Evolutionary conservation across 92 coral and sea anemone genomes (phyloP).

Genomic region (Pocillopora grandis): DNA sequence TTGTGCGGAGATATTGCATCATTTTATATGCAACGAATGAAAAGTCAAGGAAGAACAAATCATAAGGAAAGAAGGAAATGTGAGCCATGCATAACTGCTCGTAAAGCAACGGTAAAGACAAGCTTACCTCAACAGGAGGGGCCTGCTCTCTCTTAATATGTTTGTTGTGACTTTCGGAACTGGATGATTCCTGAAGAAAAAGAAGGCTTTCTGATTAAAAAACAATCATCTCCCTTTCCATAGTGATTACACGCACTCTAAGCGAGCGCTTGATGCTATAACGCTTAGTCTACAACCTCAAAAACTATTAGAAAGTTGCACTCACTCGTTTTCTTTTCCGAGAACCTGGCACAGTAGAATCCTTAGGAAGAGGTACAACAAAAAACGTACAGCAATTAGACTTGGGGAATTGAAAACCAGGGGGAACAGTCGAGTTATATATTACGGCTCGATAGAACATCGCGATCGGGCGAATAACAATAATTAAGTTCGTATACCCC

Average conservation of each 20-base stretch:
- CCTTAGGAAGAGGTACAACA: conserved; percentile 13
- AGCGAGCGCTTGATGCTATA: too few relatives aligned
- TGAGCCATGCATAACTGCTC: neutral
- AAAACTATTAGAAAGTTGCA: neutral
- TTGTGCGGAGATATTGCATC: too few relatives aligned
- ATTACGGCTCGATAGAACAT: too few relatives aligned
- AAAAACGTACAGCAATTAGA: neutral
- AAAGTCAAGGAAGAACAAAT: too few relatives aligned
- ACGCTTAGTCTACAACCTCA: neutral
- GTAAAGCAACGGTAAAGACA: neutral
- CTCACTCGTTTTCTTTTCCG: conserved; percentile 50
- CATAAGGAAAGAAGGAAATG: neutral
- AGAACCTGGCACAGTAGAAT: conserved; percentile 33
- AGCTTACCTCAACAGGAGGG: conserved; percentile 43
- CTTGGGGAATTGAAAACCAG: neutral
- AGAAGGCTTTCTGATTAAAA: neutral
- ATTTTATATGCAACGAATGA: too few relatives aligned
- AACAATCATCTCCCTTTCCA: too few relatives aligned
- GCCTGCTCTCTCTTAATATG: conserved; percentile 30
- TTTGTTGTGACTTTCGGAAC: conserved; percentile 35
- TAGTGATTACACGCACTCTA: too few relatives aligned
- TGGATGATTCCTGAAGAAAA: conserved; percentile 10
- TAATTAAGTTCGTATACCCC: too few relatives aligned
- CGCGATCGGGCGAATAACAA: too few relatives aligned
- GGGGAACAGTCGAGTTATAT: neutral